These are phyloP conservation scores for Dryoscopus gambensis DNA, from an alignment of 2,113 vertebrate species.

Conservation along the genomic window DNA sequence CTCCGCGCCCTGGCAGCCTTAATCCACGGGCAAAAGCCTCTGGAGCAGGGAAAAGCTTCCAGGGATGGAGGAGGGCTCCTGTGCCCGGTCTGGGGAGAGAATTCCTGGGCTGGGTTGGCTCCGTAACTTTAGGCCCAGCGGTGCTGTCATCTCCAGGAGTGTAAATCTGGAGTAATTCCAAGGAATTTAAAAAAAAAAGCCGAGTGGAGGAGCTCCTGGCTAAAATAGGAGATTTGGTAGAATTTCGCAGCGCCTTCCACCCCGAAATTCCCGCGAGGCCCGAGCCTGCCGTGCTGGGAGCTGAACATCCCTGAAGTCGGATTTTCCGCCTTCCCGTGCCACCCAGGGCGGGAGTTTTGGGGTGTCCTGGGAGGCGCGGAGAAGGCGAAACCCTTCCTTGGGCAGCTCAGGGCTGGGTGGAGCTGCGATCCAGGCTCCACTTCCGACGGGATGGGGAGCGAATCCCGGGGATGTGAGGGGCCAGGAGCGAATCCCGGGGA, in stretches of 20 bases:
- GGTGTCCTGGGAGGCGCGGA: rapidly evolving
- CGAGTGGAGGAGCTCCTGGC: not conserved
- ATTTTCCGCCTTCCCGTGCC: rapidly evolving
- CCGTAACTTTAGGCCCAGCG: not conserved
- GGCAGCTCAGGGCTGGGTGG: not conserved
- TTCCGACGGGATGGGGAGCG: not conserved
- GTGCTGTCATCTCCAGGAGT: not conserved
- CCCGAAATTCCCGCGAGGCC: not conserved
- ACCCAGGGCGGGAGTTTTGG: rapidly evolving
- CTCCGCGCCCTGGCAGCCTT: not conserved
- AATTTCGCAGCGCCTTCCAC: not conserved
- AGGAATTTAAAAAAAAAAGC: not conserved
- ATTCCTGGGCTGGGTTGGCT: not conserved
- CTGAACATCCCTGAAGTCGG: rapidly evolving
- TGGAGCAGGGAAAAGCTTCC: not conserved
- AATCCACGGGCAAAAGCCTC: not conserved
- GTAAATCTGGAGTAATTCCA: constrained; percentile 9
- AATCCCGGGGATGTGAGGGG: not conserved
- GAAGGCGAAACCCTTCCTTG: rapidly evolving
- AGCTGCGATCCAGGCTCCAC: not conserved
- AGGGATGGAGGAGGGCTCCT: not conserved
- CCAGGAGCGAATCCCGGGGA: not conserved
- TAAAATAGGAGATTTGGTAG: not conserved
- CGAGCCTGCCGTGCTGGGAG: not conserved
- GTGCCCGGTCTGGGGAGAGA: not conserved